phyloP scores from a whole-genome alignment of 2,113 vertebrate species.

The Pterocles gutturalis region DNA sequence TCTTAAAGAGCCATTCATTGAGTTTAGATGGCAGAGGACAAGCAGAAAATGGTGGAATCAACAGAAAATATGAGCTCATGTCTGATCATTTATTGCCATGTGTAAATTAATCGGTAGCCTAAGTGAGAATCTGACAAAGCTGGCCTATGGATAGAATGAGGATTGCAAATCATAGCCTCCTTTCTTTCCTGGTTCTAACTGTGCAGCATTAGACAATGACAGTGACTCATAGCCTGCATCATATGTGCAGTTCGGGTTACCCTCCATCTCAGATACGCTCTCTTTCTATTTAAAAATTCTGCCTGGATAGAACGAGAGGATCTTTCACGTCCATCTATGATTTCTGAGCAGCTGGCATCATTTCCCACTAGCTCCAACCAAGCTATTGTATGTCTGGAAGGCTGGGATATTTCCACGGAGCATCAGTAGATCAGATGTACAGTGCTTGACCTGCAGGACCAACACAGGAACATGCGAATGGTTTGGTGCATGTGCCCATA shows the following conservation, averaged over 20 bases:
- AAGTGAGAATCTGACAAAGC: slow-evolving; percentile 6
- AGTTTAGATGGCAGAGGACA: not conserved
- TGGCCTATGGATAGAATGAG: not conserved
- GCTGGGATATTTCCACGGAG: not conserved
- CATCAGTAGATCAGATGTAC: not conserved
- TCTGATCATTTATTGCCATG: not conserved
- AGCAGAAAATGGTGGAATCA: not conserved
- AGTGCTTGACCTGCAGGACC: not conserved
- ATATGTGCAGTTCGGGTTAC: not conserved
- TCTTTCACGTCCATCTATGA: not conserved
- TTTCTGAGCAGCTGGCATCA: not conserved
- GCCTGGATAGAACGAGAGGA: not conserved
- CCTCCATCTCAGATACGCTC: not conserved
- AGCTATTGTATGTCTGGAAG: not conserved
- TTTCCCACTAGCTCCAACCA: not conserved
- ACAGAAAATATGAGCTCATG: not conserved
- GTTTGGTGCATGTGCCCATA: not conserved
- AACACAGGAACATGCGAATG: not conserved
- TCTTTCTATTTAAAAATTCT: not conserved
- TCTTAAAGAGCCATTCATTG: not conserved
- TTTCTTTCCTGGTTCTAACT: not conserved
- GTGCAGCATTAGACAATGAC: not conserved
- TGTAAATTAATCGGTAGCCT: not conserved
- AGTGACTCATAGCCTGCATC: not conserved
- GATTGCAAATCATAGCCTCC: not conserved